phyloP scores from a whole-genome alignment of 2,888 invertebrate genomes.

The Apotomis capreana region DNA sequence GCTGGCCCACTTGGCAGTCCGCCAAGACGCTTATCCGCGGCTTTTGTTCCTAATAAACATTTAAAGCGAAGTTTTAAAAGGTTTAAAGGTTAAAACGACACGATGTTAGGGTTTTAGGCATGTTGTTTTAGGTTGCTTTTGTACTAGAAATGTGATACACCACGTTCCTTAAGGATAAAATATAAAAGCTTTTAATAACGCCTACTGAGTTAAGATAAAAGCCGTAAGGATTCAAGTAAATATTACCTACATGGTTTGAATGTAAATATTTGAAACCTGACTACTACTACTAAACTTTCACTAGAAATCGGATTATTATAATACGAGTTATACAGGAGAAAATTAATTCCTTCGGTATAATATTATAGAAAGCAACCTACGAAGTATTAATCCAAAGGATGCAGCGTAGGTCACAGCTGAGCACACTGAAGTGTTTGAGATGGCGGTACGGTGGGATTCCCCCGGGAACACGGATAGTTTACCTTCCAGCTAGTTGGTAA shows the following conservation, averaged over 20 bases:
- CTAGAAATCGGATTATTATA: too few species aligned
- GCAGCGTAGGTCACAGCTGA: background rate
- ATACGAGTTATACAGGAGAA: too few species aligned
- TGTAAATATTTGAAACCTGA: too few species aligned
- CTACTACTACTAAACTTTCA: too few species aligned
- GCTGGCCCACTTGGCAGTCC: constrained; percentile 24
- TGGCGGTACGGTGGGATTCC: constrained; percentile 19
- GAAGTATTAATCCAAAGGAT: background rate
- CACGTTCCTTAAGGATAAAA: too few species aligned
- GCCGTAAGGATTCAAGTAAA: too few species aligned
- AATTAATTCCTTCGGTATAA: too few species aligned
- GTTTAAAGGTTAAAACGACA: constrained; percentile 4
- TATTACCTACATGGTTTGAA: too few species aligned
- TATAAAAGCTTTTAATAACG: too few species aligned
- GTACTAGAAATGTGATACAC: too few species aligned
- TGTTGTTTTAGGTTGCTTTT: background rate
- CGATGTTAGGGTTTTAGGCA: background rate
- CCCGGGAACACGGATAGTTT: constrained; percentile 12
- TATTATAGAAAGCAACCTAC: too few species aligned
- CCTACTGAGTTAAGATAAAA: too few species aligned
- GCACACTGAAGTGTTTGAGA: constrained; percentile 21
- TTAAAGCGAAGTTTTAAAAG: background rate
- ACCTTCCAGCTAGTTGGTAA: background rate
- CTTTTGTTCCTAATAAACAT: constrained; percentile 22
- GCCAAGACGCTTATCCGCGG: constrained; percentile 16